phyloP scores from a whole-genome alignment of 2,888 invertebrate genomes.

The Tiphia femorata region DNA sequence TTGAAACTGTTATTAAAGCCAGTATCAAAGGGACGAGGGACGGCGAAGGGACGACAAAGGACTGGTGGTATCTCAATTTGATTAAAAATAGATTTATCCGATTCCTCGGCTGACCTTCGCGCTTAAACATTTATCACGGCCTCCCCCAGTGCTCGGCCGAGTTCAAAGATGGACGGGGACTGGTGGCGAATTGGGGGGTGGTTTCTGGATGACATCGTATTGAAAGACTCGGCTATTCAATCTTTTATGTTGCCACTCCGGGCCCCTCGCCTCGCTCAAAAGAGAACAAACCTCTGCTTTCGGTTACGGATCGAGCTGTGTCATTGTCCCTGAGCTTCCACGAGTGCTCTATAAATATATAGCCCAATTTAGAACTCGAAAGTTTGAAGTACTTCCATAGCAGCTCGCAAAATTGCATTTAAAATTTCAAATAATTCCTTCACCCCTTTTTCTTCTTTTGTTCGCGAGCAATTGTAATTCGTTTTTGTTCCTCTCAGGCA shows the following conservation, averaged over 20 bases:
- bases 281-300: not conserved
- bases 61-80: no score
- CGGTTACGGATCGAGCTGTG: not conserved
- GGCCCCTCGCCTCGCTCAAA: not conserved
- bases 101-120: not conserved
- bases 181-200: not conserved
- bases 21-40: no score
- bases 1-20: no score
- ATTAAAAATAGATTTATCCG: constrained; percentile 1
- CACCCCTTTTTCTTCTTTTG: no score
- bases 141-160: not conserved
- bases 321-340: not conserved
- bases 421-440: no score
- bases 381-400: no score
- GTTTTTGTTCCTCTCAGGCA: no score
- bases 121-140: not conserved
- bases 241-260: constrained; percentile 1
- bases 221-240: constrained; percentile 1
- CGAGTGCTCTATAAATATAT: no score
- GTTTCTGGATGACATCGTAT: constrained; percentile 3
- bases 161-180: not conserved
- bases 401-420: no score
- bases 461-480: no score
- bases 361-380: no score
- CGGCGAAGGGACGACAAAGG: no score